Percentiles rank a stretch among this genome's conserved stretches.
phyloP scores from a whole-genome alignment of 2,888 invertebrate species.

The Drosophila merina region DNA sequence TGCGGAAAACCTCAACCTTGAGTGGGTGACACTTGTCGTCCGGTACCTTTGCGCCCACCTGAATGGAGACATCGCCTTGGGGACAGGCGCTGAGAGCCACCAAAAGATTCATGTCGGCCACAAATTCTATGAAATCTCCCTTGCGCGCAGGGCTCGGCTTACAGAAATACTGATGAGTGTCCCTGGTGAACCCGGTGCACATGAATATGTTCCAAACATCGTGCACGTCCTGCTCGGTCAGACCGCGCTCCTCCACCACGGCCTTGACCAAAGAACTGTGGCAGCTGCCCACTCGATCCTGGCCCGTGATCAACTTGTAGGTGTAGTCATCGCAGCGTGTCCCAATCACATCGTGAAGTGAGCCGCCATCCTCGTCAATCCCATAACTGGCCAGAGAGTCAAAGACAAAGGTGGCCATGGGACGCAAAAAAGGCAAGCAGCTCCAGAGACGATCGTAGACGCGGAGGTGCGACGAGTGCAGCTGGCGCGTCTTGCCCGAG shows the following conservation, averaged over 20 bases:
- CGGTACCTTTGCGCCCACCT: conserved; percentile 83
- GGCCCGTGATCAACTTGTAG: conserved; percentile 84
- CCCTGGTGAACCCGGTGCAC: conserved; percentile 85
- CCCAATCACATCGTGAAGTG: conserved; percentile 84
- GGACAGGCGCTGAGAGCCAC: conserved; percentile 84
- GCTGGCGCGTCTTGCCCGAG: conserved; percentile 85
- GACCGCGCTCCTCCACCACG: conserved; percentile 79
- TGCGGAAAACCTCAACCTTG: conserved; percentile 83
- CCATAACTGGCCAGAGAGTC: conserved; percentile 84
- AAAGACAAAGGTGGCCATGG: conserved; percentile 85
- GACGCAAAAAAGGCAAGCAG: conserved; percentile 84
- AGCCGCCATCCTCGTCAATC: conserved; percentile 84
- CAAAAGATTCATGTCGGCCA: conserved; percentile 85
- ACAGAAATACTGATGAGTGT: conserved; percentile 85
- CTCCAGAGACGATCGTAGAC: conserved; percentile 85
- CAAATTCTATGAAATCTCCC: conserved; percentile 85
- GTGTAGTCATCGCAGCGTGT: conserved; percentile 85
- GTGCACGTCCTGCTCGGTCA: conserved; percentile 84
- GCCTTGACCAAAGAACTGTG: conserved; percentile 84
- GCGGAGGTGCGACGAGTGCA: conserved; percentile 84
- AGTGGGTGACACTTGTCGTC: conserved; percentile 83
- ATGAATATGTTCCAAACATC: conserved; percentile 86
- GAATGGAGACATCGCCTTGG: conserved; percentile 84
- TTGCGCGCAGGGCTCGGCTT: conserved; percentile 84
- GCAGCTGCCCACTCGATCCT: conserved; percentile 83